Conservation (phyloP, 64 coral and sea anemone species). For the Trachythela sp. region DNA sequence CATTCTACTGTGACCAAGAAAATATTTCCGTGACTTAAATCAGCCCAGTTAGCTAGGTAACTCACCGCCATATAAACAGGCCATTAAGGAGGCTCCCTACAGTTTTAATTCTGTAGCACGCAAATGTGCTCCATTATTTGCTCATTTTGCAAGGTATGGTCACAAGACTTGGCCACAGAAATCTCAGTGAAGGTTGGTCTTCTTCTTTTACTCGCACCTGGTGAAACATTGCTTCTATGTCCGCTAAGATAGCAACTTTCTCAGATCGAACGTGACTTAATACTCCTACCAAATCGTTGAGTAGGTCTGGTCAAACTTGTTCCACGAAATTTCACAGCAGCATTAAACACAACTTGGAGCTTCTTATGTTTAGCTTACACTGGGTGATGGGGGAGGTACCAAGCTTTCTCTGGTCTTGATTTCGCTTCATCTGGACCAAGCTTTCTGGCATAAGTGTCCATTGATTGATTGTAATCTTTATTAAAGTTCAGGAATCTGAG, state of each 20-base stretch:
- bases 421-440: not conserved
- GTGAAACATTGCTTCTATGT: not conserved
- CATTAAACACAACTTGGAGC: not conserved
- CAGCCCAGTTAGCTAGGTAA: too few relatives aligned
- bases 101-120: too few relatives aligned
- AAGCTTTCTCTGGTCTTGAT: not conserved
- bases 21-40: too few relatives aligned
- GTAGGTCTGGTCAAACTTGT: not conserved
- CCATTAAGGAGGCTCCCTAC: too few relatives aligned
- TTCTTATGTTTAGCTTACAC: not conserved
- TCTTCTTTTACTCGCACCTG: not conserved
- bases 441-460: not conserved
- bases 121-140: too few relatives aligned
- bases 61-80: too few relatives aligned
- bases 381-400: not conserved
- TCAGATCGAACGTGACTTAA: not conserved
- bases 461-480: too few relatives aligned
- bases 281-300: not conserved
- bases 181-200: not conserved
- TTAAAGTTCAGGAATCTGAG: too few relatives aligned
- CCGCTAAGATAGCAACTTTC: not conserved
- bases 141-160: too few relatives aligned
- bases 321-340: not conserved
- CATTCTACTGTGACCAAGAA: too few relatives aligned
- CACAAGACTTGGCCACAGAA: not conserved